phyloP scores from a whole-genome alignment of 2,113 vertebrate species.

The Struthio camelus region DNA sequence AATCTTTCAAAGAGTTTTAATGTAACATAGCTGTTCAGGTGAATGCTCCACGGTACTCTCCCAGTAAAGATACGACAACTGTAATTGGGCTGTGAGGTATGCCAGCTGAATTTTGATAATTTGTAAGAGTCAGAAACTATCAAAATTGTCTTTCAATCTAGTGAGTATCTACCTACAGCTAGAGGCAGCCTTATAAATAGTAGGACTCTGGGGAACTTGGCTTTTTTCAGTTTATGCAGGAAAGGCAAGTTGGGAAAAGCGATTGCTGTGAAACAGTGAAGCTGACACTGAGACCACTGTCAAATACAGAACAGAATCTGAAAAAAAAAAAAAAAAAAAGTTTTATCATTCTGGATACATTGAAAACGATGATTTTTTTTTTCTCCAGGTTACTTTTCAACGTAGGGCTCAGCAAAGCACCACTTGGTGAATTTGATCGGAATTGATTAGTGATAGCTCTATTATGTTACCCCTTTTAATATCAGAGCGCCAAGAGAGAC shows the following conservation, averaged over 20 bases:
- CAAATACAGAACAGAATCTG: not conserved
- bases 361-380: not conserved
- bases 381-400: not conserved
- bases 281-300: not conserved
- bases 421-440: slow-evolving; percentile 11
- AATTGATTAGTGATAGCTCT: slow-evolving; percentile 6
- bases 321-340: not conserved
- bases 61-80: not conserved
- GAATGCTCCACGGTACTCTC: not conserved
- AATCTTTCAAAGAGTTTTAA: not conserved
- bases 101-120: not conserved
- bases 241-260: not conserved
- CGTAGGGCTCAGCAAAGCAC: not conserved
- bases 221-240: not conserved
- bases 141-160: not conserved
- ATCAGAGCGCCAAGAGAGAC: not conserved
- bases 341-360: not conserved
- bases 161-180: slow-evolving; percentile 20
- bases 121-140: slow-evolving; percentile 7
- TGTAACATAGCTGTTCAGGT: not conserved
- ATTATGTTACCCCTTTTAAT: not conserved
- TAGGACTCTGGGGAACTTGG: not conserved
- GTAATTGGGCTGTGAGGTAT: not conserved
- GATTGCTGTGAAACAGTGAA: not conserved
- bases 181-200: slow-evolving; percentile 6